Base-by-base conservation (phyloP, 1,140 invertebrate genomes). In the Doryteuthis pealeii region DNA sequence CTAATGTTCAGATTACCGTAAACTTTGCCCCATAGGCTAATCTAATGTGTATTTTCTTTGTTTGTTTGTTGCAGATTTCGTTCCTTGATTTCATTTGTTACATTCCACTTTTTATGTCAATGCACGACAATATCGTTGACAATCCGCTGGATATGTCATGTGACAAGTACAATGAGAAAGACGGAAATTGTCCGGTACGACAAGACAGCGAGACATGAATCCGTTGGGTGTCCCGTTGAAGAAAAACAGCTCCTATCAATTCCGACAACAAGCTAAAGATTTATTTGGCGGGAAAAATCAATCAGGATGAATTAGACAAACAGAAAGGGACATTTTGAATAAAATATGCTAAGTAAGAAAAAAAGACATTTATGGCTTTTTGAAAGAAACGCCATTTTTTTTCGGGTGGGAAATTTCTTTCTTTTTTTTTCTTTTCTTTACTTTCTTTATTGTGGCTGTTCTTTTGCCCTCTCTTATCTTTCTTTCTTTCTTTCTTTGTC, bases 81-180 rank as follows among this genome's bases (percentile, higher is more conserved):
- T 86, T 86, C 77, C 78, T 86, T 45, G 85, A 86, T 75, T 86
- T 85, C 72, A 73, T 86, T 22, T 80, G 78, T 70, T 86, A 86
- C 76, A 85, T 86, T 35, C 85, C 85, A 6, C 78, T 86, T 10
- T 86, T 86, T 76, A 68, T 86, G 74, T 86, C 85, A 14, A 83
- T 85, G 80, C 85, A 86, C 73, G 85, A 86, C 70, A 83, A 82
- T 67, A 86, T 85, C 40, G 77, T 80, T 15, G 74, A 78, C 73
- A 85, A 86, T 66, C 85, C 85, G 8, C 75, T 86, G n/a, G 84
- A 86, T 73, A 84, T 85, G 82, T 78, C 80, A 3, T 74, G 82
- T 72, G 74, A 77, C 70, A 85, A 85, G 73, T 85, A 86, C 74
- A 76, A 76, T 30, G 40, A 70, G 18, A 67, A 76, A 67, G 71